A percentile compares a stretch with the other conserved stretches of the same genome.
Conservation (phyloP, 2,113 vertebrate genomes). For the Panurus biarmicus region DNA sequence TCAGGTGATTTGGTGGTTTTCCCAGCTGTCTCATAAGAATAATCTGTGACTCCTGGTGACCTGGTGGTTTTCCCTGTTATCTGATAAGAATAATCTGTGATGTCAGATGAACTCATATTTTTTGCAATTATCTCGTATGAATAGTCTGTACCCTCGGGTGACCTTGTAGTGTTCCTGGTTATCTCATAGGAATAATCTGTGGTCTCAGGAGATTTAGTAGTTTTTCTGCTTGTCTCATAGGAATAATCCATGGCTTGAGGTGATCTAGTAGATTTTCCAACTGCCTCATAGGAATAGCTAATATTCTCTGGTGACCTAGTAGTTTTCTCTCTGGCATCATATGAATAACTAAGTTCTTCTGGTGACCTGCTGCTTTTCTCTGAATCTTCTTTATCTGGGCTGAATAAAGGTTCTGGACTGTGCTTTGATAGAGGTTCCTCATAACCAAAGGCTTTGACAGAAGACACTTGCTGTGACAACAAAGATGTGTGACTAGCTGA, state of each 20-base stretch:
- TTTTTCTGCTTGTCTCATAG: slow-evolving; percentile 51
- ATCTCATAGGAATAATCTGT: slow-evolving; percentile 60
- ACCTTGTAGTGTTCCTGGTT: not conserved
- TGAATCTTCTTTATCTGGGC: slow-evolving; percentile 60
- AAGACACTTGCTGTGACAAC: slow-evolving; percentile 62
- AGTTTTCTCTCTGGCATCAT: slow-evolving; percentile 53
- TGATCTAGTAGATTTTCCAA: slow-evolving; percentile 5
- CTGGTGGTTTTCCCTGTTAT: not conserved
- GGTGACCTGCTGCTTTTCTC: slow-evolving; percentile 55
- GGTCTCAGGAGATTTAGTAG: slow-evolving; percentile 41
- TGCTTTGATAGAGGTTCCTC: slow-evolving; percentile 64
- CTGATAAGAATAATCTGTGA: slow-evolving; percentile 50
- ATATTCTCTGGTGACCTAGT: slow-evolving; percentile 53
- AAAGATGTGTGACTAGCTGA: slow-evolving; percentile 26
- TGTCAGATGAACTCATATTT: slow-evolving; percentile 13
- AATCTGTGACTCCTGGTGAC: slow-evolving; percentile 44
- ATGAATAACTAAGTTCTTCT: slow-evolving; percentile 66
- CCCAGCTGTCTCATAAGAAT: slow-evolving; percentile 21
- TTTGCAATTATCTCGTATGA: slow-evolving; percentile 51
- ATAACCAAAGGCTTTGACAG: slow-evolving; percentile 60
- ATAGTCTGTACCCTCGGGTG: not conserved
- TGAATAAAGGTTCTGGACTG: slow-evolving; percentile 57
- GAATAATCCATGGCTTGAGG: slow-evolving; percentile 50
- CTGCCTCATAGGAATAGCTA: slow-evolving; percentile 54
- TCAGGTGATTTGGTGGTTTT: slow-evolving; percentile 41